Base-by-base conservation (phyloP, 2,888 invertebrate species). In the Cephus spinipes region DNA sequence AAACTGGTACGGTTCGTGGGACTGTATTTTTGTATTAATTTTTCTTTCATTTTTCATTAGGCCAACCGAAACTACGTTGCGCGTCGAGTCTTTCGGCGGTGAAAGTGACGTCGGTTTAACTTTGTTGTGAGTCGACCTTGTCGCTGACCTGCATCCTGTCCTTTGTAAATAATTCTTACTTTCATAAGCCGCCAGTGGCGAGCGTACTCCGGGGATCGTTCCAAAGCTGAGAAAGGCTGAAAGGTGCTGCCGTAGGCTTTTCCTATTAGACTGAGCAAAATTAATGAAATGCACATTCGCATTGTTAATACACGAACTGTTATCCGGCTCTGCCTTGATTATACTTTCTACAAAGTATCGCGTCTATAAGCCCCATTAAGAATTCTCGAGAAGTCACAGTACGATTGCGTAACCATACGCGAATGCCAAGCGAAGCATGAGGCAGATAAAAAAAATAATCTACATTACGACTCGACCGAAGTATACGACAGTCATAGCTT, bases 51-150 rank as follows among this genome's bases (percentile, higher is more conserved):
- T 69, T 73, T 15, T n/a, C 31, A 34, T 68, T 68, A 6, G 12
- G 30, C 33, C 71, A 23, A 11, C 55, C 34, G 30, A 34, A 74
- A 79, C 69, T 34, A 77, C 76, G 12, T 77, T 31, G 55, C 55
- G 23, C 55, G 77, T 73, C 77, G 34, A 83, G 79, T 81, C 83
- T 82, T 82, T 84, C 80, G 82, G 79, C 78, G 81, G 87, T 85
- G 85, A 88, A 88, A 87, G 88, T 85, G 81, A 84, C 80, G 83
- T 69, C 76, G 78, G 75, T 76, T 82, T 68, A 73, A 35, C 40
- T 35, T 55, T 74, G 55, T 34, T 35, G 12, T 12, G 55, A 55
- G 23, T 55, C 55, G 55, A 55, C 55, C 55, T 55, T 55, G 55
- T 23, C 23, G 55, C 55, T 55, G 55, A 55, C 55, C 55, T 55